These are phyloP conservation scores for Dynastes grantii DNA, from an alignment of 2,888 invertebrate genomes.

Conservation along the genomic window DNA sequence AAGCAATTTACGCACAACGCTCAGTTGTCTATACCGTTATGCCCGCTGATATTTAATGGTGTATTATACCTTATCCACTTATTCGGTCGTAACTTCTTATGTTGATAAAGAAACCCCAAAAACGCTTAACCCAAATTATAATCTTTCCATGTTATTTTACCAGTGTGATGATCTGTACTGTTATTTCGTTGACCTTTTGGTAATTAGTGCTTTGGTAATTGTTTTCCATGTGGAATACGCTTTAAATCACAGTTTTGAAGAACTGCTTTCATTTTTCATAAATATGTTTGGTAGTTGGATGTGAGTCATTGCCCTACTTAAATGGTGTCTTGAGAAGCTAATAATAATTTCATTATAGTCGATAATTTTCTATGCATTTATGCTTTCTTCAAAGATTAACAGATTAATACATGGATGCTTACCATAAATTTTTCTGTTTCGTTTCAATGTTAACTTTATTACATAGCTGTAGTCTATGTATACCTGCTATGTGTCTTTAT, in stretches of 20 bases:
- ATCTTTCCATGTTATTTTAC: constrained; percentile 31
- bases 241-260: constrained; percentile 15
- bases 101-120: constrained; percentile 25
- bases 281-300: not conserved
- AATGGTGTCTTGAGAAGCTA: no score
- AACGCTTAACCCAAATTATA: constrained; percentile 37
- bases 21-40: constrained; percentile 34
- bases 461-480: no score
- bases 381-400: no score
- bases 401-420: no score
- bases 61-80: constrained; percentile 1
- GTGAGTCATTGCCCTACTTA: constrained; percentile 7
- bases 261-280: constrained; percentile 5
- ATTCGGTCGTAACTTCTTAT: constrained; percentile 14
- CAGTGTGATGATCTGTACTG: constrained; percentile 11
- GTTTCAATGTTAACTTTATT: no score
- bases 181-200: constrained; percentile 28
- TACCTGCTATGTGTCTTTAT: no score
- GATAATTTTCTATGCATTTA: no score
- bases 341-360: no score
- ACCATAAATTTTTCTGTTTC: no score
- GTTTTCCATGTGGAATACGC: not conserved
- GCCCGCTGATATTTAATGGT: constrained; percentile 19
- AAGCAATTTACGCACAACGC: not conserved
- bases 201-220: constrained; percentile 21